Base-by-base conservation (phyloP, 1,140 invertebrate genomes). In the Whitmania pigra region DNA sequence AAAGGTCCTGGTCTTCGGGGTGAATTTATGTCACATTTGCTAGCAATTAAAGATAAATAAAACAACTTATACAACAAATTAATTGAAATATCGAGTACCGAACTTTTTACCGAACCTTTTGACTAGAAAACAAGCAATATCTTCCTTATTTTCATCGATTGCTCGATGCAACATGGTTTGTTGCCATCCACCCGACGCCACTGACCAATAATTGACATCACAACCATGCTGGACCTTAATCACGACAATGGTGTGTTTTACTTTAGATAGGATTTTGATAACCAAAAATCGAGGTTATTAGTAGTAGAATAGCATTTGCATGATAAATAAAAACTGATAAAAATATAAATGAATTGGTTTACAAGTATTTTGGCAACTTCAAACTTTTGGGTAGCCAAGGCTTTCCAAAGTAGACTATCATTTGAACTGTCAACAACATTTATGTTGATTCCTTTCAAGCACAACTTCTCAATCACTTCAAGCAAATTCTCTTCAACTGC, bases 61-160 rank as follows among this genome's bases (percentile, higher is more conserved):
- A 49, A 17, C 43, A 49, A 5, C 5, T 49, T 49, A 49, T 7
- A 11, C 43, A 49, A 49, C 13, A 49, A 49, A 49, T 11, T 29
- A 18, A 53, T 27, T n/a, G 22, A 31, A 40, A 18, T 49, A 49
- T 49, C 9, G 13, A 40, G 22, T 36, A n/a, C n/a, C n/a, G n/a
- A n/a, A n/a, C n/a, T n/a, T n/a, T n/a, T n/a, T n/a, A 68, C 75
- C 68, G 60, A 76, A 87, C 87, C 85, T 87, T 78, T 89, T 87
- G 72, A 97, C 91, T 15, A 97, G 85, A 81, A 97, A 97, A 73
- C 89, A 88, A 0, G 93, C 92, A 36, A 89, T 86, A 25, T 86
- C 80, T 79, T 96, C 90, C 77, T 93, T 92, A 79, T 94, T 96
- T 81, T 94, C 91, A 83, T 97, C 93, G 75, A 97, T 92, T 0